Evolutionary conservation across 2,113 vertebrate species (phyloP).

Genomic region (Triplophysa rosa): DNA sequence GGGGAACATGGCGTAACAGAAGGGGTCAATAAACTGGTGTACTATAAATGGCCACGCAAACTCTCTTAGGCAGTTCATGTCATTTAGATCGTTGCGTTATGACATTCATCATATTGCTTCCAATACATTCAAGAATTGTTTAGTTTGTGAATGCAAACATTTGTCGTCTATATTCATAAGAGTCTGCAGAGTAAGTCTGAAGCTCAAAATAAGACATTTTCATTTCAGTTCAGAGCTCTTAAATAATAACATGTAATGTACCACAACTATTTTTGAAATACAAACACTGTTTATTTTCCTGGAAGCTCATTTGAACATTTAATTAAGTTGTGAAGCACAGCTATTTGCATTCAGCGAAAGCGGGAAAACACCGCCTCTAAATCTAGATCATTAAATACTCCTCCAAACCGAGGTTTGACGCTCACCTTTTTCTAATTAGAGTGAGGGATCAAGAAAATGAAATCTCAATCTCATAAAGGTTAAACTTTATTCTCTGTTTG

Average conservation of each 20-base stretch:
- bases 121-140: background rate
- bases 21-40: constrained; percentile 64
- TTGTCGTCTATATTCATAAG: background rate
- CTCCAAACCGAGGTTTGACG: constrained; percentile 28
- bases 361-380: constrained; percentile 23
- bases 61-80: background rate
- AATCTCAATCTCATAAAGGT: constrained; percentile 60
- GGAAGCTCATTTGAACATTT: constrained; percentile 31
- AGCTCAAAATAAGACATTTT: background rate
- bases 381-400: constrained; percentile 44
- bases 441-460: constrained; percentile 53
- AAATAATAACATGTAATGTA: background rate
- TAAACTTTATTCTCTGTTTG: constrained; percentile 59
- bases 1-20: constrained; percentile 60
- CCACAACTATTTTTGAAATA: background rate
- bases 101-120: background rate
- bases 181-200: background rate
- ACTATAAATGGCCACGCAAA: constrained; percentile 17
- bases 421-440: constrained; percentile 52
- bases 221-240: background rate
- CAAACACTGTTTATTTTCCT: constrained; percentile 29
- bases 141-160: background rate
- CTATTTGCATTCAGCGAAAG: constrained; percentile 39
- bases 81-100: background rate
- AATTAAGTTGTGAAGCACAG: constrained; percentile 33